phyloP scores from a whole-genome alignment of 2,113 vertebrate species.

The Gadus macrocephalus region DNA sequence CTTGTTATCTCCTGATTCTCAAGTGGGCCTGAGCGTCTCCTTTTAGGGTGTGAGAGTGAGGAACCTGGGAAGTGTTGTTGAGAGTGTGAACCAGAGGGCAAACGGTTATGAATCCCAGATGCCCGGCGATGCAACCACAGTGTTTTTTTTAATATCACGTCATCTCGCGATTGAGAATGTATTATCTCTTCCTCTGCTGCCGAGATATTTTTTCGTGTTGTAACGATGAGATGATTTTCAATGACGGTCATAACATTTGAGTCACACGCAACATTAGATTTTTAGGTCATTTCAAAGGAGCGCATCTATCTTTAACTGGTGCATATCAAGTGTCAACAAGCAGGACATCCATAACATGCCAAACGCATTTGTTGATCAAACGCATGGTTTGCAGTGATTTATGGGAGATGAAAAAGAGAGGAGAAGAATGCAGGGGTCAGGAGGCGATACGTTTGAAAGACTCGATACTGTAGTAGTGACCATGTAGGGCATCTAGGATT shows the following conservation, averaged over 20 bases:
- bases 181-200: too few species aligned
- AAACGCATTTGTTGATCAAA: constrained; percentile 34
- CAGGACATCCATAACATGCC: constrained; percentile 43
- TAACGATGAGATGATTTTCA: too few species aligned
- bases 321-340: constrained; percentile 24
- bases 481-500: not conserved
- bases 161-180: not conserved
- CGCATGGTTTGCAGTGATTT: constrained; percentile 27
- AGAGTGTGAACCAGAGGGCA: constrained; percentile 11
- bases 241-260: too few species aligned
- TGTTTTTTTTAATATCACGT: not conserved
- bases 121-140: not conserved
- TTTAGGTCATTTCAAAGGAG: constrained; percentile 35
- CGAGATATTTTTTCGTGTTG: too few species aligned
- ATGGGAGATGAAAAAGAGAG: not conserved
- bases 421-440: constrained; percentile 18
- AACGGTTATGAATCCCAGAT: not conserved
- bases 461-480: constrained; percentile 13
- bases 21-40: constrained; percentile 15
- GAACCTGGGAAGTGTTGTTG: not conserved
- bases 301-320: constrained; percentile 35
- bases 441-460: constrained; percentile 10
- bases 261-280: constrained; percentile 1
- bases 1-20: too few species aligned
- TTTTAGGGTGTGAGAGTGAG: constrained; percentile 10